phyloP scores from a whole-genome alignment of 1,140 invertebrate species.

The Trichonephila clavipes region DNA sequence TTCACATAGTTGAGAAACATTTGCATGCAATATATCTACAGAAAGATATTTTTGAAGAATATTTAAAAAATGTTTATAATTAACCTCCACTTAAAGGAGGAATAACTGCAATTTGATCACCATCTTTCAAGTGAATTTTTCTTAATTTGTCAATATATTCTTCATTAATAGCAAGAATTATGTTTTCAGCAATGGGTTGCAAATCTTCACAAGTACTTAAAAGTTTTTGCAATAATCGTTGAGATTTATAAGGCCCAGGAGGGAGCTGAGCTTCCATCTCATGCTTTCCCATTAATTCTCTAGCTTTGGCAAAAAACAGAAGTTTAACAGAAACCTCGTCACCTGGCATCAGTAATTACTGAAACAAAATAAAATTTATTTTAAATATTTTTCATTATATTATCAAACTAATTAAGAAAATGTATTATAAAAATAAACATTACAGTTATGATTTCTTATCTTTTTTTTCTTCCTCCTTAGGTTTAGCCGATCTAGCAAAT shows the following conservation, averaged over 20 bases:
- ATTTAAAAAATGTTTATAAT: neutral
- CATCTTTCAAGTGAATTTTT: conserved; percentile 68
- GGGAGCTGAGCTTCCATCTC: conserved; percentile 26
- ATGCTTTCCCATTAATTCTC: conserved; percentile 67
- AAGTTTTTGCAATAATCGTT: conserved; percentile 47
- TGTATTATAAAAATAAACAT: neutral
- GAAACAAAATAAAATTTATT: conserved; percentile 49
- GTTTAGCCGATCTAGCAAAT: conserved; percentile 87
- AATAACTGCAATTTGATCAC: conserved; percentile 76
- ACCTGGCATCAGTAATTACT: conserved; percentile 34
- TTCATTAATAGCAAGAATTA: conserved; percentile 75
- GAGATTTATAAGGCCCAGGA: conserved; percentile 9
- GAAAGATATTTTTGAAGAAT: too few species aligned
- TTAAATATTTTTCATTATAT: too few species aligned
- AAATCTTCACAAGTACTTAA: conserved; percentile 18
- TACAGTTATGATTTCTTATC: neutral
- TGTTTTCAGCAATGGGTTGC: conserved; percentile 18
- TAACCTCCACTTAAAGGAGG: conserved; percentile 77
- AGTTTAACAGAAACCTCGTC: conserved; percentile 60
- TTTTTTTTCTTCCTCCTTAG: conserved; percentile 79
- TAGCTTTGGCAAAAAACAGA: conserved; percentile 77
- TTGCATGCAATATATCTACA: neutral
- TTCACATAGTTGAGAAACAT: neutral
- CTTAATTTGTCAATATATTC: conserved; percentile 64
- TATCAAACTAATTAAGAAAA: neutral